Base-by-base conservation (phyloP, 2,888 invertebrate genomes). In the Macrophya alboannulata region DNA sequence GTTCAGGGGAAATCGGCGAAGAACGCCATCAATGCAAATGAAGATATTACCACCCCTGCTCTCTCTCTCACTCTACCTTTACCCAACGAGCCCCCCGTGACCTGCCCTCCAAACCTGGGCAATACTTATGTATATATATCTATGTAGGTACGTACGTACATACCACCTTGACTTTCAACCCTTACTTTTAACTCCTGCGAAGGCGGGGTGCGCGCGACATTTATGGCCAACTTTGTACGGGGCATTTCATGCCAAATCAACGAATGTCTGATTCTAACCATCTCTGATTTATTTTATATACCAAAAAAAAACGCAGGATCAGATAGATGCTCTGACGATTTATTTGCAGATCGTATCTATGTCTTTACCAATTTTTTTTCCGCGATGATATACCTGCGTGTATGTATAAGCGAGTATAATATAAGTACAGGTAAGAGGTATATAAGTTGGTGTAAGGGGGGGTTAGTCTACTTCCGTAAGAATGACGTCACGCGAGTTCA, bases 21-120 rank as follows among this genome's bases (percentile, higher is more conserved):
- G 85, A 87, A 86, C 62, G 85, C 87, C 89, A 89, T 89, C 89
- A 88, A 89, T 89, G 89, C 88, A 89, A 89, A 89, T 89, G 90
- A 89, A 89, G 89, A 89, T 89, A 87, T 87, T 87, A 87, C 85
- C 85, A 76, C 68, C 68, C 85, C 43, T 59, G 76, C 37, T 37
- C 84, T 82, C 51, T 25, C 51, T n/a, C 59, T 31, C 21, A 2
- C 17, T 62, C 43, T 68, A 83, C 68, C 68, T 51, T 82, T 55
- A 68, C 17, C 79, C 79, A 62, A 85, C 82, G 71, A 72, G 37
- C 37, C 85, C 81, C 85, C 71, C 82, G 85, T 85, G 82, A 85
- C 85, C 45, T 82, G 59, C 81, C 77, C 85, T 81, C 68, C n/a
- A 65, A 85, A 62, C 81, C 48, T 85, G 25, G 15, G 51, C 77